Percentiles rank a stretch among this genome's conserved stretches.
These are phyloP conservation scores for Nibea albiflora DNA, from an alignment of 2,113 vertebrate genomes.

Conservation along the genomic window DNA sequence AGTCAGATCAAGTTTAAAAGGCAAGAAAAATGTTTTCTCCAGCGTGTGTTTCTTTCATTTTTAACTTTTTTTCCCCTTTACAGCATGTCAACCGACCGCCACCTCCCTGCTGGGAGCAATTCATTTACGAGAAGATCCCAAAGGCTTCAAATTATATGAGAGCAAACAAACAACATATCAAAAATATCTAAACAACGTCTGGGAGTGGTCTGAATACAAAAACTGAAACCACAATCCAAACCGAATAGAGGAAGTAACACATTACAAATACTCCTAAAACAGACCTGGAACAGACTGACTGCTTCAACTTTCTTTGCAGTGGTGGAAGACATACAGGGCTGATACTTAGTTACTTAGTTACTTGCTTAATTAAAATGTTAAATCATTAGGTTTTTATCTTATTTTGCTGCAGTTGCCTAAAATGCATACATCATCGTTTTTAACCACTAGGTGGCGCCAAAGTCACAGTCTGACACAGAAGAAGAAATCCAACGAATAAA, in stretches of 20 bases:
- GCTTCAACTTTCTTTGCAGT: no score
- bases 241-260: background rate
- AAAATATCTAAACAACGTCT: slow-evolving; percentile 5
- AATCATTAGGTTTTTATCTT: no score
- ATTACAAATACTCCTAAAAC: background rate
- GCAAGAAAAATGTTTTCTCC: background rate
- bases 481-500: background rate
- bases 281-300: no score
- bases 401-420: no score
- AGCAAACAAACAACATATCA: slow-evolving; percentile 27
- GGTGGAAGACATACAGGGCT: no score
- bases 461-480: no score
- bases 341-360: no score
- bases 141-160: slow-evolving; percentile 11
- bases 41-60: slow-evolving; percentile 24
- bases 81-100: background rate
- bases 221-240: slow-evolving; percentile 12
- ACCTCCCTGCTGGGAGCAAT: slow-evolving; percentile 11
- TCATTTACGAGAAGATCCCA: slow-evolving; percentile 20
- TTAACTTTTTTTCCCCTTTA: background rate
- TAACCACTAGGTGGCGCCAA: no score
- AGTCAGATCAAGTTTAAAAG: slow-evolving; percentile 22
- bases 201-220: slow-evolving; percentile 4
- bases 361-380: no score
- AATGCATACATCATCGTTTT: no score